phyloP scores from a whole-genome alignment of 2,797 vertebrate species.

The Aeoliscus strigatus region DNA sequence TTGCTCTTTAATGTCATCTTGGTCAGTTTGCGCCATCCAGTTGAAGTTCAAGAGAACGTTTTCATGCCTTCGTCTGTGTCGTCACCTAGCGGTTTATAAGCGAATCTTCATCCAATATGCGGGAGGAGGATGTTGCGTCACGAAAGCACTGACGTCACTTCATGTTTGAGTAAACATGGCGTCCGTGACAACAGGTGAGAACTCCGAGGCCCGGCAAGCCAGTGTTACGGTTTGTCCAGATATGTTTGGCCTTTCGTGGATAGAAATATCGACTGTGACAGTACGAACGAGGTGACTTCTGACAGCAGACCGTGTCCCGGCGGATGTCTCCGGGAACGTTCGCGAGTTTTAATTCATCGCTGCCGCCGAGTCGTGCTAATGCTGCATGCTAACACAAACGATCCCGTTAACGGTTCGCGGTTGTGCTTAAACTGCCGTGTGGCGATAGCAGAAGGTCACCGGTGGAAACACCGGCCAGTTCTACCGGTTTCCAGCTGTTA shows the following conservation, averaged over 20 bases:
- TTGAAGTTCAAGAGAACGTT: too few relatives aligned
- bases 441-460: accelerated
- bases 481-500: too few relatives aligned
- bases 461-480: too few relatives aligned
- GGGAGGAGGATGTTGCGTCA: slow-evolving; percentile 56
- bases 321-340: too few relatives aligned
- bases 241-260: not conserved
- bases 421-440: not conserved
- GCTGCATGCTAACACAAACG: slow-evolving; percentile 19
- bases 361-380: slow-evolving; percentile 26
- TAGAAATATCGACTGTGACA: accelerated
- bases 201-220: slow-evolving; percentile 35
- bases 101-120: not conserved
- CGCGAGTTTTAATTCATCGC: slow-evolving; percentile 6
- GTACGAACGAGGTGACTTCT: accelerated
- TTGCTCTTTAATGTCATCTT: too few relatives aligned
- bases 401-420: too few relatives aligned
- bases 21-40: too few relatives aligned
- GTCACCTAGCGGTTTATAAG: slow-evolving; percentile 47
- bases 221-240: not conserved
- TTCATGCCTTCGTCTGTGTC: slow-evolving; percentile 17
- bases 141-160: slow-evolving; percentile 40
- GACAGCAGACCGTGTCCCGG: accelerated
- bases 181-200: slow-evolving; percentile 80
- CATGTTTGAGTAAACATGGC: slow-evolving; percentile 70